Conservation (phyloP, 1,140 invertebrate species). For the Penaeus japonicus region DNA sequence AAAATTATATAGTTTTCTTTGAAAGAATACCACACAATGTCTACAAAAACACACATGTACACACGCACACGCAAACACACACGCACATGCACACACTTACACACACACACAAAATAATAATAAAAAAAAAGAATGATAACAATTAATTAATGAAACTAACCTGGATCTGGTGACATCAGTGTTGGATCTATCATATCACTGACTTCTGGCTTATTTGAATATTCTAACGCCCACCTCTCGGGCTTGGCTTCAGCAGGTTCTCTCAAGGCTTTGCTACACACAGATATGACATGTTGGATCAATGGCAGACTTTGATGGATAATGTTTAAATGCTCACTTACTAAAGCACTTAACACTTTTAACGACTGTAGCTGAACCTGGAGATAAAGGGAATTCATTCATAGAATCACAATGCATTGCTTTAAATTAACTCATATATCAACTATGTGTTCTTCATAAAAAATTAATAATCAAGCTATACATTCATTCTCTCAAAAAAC, state of each 20-base stretch:
- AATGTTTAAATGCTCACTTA: constrained; percentile 54
- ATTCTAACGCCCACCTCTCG: neutral
- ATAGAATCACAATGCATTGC: no score
- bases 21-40: neutral
- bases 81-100: no score
- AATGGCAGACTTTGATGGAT: constrained; percentile 45
- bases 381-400: no score
- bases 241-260: neutral
- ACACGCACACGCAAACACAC: no score
- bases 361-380: constrained; percentile 56
- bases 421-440: no score
- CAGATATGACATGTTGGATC: constrained; percentile 45
- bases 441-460: no score
- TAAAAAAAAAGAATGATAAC: no score
- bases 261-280: constrained; percentile 29
- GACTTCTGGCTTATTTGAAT: neutral
- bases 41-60: neutral
- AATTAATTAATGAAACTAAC: neutral
- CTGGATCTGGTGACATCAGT: constrained; percentile 40
- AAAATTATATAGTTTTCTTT: neutral
- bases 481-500: no score
- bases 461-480: no score
- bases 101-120: no score
- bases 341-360: constrained; percentile 54
- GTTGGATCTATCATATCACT: constrained; percentile 12